Evolutionary conservation across 1,140 invertebrate species (phyloP), one percentile per base, ranked within the genome.

Genomic region (Harlomillsia oculata): DNA sequence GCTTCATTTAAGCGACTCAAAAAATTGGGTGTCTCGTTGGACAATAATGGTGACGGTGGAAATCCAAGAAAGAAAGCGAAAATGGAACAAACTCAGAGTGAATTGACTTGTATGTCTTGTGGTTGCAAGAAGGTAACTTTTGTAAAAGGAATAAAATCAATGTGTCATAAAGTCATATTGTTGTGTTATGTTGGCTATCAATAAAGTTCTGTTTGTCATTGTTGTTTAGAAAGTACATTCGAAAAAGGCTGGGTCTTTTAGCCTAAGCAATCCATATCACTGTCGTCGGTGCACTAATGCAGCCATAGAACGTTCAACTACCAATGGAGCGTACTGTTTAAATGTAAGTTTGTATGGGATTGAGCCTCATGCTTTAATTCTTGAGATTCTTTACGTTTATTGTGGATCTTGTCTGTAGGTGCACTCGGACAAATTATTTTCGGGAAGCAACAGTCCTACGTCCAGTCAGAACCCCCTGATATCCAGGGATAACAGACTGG

Each of bases 1-100:
- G 55, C 60, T 23, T 16, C 45, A 13, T 55, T 53, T 26, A 54
- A 54, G 26, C 46, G 56, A 16, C 11, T 62, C 16, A 62, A 50
- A 34, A 62, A 62, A 39, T 30, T 62, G 13, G 26, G 26, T 5
- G 23, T 32, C 46, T 34, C 48, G 14, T 32, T 46, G 8, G 39
- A 56, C 25, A 53, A 60, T 14, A 34, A 40, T n/a, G 51, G 26
- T 4, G 51, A 43, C 8, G 37, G 34, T 29, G 39, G 37, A 26
- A 23, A 16, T 30, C 26, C 36, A 11, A 43, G 39, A 43, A 20
- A 29, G 16, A 32, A 40, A 28, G n/a, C 40, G 1, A 34, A 41
- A 29, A 41, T 20, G 34, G 48, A 51, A 34, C 21, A 34, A 41
- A 52, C 21, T 32, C 44, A 56, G 29, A 32, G 26, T 41, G 49